These are phyloP conservation scores for Cydia amplana DNA, from an alignment of 1,140 invertebrate species.

Conservation along the genomic window DNA sequence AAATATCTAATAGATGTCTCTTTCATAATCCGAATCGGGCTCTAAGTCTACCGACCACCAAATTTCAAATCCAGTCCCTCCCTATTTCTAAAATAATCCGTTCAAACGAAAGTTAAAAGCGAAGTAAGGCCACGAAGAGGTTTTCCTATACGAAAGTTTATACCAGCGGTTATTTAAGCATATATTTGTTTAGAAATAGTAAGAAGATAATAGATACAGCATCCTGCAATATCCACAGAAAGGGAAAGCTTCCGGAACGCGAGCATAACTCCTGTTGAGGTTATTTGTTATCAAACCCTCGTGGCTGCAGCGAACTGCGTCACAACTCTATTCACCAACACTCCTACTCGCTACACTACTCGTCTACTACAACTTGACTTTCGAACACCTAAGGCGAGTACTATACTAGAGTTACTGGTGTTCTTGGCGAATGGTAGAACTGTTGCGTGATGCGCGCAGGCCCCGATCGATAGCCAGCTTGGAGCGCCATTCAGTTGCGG, in stretches of 20 bases:
- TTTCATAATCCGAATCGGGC: too few species aligned
- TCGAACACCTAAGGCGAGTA: not conserved
- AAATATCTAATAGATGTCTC: too few species aligned
- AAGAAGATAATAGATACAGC: too few species aligned
- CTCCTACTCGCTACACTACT: not conserved
- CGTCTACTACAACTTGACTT: not conserved
- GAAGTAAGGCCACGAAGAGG: too few species aligned
- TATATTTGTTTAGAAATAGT: too few species aligned
- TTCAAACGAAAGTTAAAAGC: too few species aligned
- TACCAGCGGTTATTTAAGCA: too few species aligned
- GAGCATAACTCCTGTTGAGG: not conserved
- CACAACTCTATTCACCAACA: not conserved
- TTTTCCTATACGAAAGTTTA: too few species aligned
- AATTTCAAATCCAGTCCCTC: too few species aligned
- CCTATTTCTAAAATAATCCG: too few species aligned
- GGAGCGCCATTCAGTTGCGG: conserved; percentile 1
- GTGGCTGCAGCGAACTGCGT: conserved; percentile 15
- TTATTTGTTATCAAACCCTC: conserved; percentile 11
- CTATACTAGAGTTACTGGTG: not conserved
- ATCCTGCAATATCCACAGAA: not conserved
- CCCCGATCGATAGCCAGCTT: not conserved
- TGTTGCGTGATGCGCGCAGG: conserved; percentile 18
- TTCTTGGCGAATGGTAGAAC: not conserved
- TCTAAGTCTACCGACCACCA: too few species aligned
- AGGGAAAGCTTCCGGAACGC: not conserved